phyloP scores from a whole-genome alignment of 35 echinoderm and acorn worm species.

The Lytechinus variegatus region DNA sequence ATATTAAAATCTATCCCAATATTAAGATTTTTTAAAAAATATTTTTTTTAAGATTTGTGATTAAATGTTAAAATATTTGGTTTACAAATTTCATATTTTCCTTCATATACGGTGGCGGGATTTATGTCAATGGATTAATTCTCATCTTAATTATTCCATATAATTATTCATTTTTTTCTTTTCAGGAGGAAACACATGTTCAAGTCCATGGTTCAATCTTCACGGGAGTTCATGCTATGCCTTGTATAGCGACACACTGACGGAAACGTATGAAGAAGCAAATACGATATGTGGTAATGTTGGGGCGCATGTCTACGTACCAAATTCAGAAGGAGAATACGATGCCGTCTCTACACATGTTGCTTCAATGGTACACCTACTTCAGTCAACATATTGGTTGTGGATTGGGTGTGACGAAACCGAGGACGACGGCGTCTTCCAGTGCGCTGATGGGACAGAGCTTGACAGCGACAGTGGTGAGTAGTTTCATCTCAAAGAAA shows the following conservation, averaged over 20 bases:
- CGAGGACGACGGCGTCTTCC: not conserved
- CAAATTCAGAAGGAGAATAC: not conserved
- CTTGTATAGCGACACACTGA: accelerated
- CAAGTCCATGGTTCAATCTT: not conserved
- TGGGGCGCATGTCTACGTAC: not conserved
- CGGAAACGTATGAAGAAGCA: not conserved
- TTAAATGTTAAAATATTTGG: too few species aligned
- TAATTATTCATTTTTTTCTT: too few species aligned
- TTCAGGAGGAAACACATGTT: not conserved
- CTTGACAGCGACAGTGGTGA: not conserved
- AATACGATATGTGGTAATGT: not conserved
- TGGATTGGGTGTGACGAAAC: not conserved
- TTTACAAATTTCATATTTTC: too few species aligned
- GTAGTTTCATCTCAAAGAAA: not conserved
- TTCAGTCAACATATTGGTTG: not conserved
- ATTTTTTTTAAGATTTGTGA: too few species aligned
- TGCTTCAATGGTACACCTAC: not conserved
- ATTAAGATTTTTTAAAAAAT: too few species aligned
- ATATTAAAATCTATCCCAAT: too few species aligned
- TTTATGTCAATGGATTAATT: too few species aligned
- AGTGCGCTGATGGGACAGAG: not conserved
- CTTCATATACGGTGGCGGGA: too few species aligned
- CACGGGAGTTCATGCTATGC: not conserved
- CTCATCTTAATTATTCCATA: too few species aligned
- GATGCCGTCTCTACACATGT: not conserved